Evolutionary conservation across 2,797 vertebrate species (phyloP).

Genomic region (Erpetoichthys calabaricus): DNA sequence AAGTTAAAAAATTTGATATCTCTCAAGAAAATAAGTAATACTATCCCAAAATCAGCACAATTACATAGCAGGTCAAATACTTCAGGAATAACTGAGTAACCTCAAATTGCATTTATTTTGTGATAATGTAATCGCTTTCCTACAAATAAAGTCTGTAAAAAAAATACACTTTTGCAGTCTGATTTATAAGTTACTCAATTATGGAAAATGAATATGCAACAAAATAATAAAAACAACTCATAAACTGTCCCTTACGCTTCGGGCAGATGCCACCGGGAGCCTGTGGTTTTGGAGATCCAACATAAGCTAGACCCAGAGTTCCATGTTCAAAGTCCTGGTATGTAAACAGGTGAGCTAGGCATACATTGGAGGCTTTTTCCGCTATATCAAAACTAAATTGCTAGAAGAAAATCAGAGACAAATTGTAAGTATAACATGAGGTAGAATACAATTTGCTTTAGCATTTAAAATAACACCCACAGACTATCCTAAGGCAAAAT

Average conservation of each 20-base stretch:
- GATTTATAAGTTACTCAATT: too few relatives aligned
- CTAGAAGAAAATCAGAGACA: conserved; percentile 34
- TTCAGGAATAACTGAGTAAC: too few relatives aligned
- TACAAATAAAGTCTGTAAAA: too few relatives aligned
- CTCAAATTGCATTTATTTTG: too few relatives aligned
- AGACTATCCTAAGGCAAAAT: too few relatives aligned
- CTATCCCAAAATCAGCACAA: too few relatives aligned
- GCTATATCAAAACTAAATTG: conserved; percentile 95
- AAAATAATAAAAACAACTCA: background rate
- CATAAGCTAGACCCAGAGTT: conserved; percentile 85
- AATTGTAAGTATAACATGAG: background rate
- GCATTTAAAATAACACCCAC: background rate
- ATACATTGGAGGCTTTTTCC: conserved; percentile 74
- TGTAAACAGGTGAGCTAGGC: conserved; percentile 92
- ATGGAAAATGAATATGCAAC: background rate
- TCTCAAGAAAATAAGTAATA: too few relatives aligned
- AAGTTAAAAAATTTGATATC: too few relatives aligned
- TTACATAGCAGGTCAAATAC: too few relatives aligned
- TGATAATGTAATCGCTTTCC: too few relatives aligned
- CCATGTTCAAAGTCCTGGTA: conserved; percentile 97
- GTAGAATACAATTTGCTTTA: too few relatives aligned
- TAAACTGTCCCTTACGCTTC: conserved; percentile 50
- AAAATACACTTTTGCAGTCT: too few relatives aligned
- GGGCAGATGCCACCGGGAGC: conserved; percentile 90
- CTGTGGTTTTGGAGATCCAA: conserved; percentile 76